Conservation (phyloP, 2,797 vertebrate species). For the Sebastes oblongus region DNA sequence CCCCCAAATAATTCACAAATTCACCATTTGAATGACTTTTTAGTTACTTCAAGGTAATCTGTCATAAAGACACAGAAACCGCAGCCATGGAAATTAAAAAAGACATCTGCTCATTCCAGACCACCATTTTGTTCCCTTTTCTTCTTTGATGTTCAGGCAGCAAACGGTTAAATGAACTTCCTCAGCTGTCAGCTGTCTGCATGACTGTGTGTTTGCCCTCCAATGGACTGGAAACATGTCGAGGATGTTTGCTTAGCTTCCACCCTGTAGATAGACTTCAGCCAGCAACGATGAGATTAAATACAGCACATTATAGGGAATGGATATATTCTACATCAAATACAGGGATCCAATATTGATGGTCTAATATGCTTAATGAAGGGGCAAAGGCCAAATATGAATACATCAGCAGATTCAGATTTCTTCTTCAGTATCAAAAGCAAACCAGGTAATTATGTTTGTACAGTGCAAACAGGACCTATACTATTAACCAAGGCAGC, state of each 20-base stretch:
- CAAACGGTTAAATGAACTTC: constrained; percentile 4
- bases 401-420: neutral
- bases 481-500: neutral
- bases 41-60: neutral
- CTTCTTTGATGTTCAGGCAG: neutral
- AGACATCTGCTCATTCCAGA: neutral
- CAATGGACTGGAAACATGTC: constrained; percentile 36
- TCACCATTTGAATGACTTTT: neutral
- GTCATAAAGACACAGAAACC: neutral
- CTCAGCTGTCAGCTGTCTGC: constrained; percentile 14
- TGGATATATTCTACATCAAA: neutral
- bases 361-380: neutral
- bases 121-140: neutral
- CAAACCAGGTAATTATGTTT: neutral
- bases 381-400: neutral
- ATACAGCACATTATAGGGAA: neutral
- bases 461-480: neutral
- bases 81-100: neutral
- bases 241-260: constrained; percentile 5
- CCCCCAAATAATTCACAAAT: neutral
- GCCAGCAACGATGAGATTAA: neutral
- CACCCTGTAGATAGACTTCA: neutral
- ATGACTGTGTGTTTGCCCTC: constrained; percentile 23
- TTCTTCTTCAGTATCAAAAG: neutral
- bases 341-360: neutral